phyloP scores from a whole-genome alignment of 2,797 vertebrate genomes.

The Danio aesculapii region DNA sequence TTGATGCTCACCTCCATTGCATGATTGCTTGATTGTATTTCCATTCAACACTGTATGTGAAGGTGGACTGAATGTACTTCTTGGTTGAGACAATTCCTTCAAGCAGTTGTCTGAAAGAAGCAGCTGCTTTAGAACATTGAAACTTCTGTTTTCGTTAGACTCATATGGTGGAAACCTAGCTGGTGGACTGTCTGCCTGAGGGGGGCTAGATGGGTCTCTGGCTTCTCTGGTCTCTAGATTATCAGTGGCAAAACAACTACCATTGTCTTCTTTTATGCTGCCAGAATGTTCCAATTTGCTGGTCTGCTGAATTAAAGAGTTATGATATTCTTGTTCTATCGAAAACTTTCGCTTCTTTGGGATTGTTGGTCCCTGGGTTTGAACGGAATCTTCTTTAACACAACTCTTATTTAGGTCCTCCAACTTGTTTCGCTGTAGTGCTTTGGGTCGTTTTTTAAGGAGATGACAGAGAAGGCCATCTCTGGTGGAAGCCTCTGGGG shows the following conservation, averaged over 20 bases:
- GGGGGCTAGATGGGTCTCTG: slow-evolving; percentile 79
- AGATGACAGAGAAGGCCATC: slow-evolving; percentile 94
- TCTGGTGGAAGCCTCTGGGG: slow-evolving; percentile 88
- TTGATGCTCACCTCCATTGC: slow-evolving; percentile 74
- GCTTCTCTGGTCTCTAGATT: slow-evolving; percentile 79
- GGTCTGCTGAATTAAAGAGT: slow-evolving; percentile 25
- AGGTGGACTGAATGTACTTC: slow-evolving; percentile 78
- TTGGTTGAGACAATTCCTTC: slow-evolving; percentile 91
- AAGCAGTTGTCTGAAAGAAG: slow-evolving; percentile 98
- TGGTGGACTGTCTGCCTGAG: slow-evolving; percentile 82
- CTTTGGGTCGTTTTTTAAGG: slow-evolving; percentile 91
- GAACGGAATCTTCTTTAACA: slow-evolving; percentile 79
- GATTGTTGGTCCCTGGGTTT: slow-evolving; percentile 81
- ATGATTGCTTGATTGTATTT: slow-evolving; percentile 73
- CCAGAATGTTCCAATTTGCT: slow-evolving; percentile 40
- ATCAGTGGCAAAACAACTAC: slow-evolving; percentile 75
- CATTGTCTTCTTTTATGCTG: slow-evolving; percentile 64
- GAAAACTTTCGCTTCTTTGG: slow-evolving; percentile 93
- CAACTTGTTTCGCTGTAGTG: slow-evolving; percentile 81
- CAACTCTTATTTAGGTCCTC: slow-evolving; percentile 78
- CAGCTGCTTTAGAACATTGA: slow-evolving; percentile 97
- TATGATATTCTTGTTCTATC: slow-evolving; percentile 64
- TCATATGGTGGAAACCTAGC: slow-evolving; percentile 81
- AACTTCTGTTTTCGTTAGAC: slow-evolving; percentile 89
- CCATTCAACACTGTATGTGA: slow-evolving; percentile 83